A percentile compares a stretch with the other conserved stretches of the same genome.
Conservation (phyloP, 2,797 vertebrate genomes). For the Megalops cyprinoides region DNA sequence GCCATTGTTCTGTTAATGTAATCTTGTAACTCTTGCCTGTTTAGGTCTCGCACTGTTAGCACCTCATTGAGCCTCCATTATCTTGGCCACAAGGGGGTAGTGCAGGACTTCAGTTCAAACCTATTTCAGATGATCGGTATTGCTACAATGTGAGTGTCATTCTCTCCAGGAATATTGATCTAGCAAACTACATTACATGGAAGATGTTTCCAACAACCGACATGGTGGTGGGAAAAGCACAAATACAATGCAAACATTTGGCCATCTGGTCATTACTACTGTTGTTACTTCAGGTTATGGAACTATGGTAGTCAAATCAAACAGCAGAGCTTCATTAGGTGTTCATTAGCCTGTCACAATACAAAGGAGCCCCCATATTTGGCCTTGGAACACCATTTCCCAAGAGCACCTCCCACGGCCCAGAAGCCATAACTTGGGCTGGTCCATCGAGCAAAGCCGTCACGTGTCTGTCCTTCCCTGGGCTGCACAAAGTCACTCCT, state of each 20-base stretch:
- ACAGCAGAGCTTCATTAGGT: not conserved
- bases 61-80: not conserved
- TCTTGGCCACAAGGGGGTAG: conserved; percentile 25
- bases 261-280: no score
- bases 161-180: not conserved
- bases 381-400: not conserved
- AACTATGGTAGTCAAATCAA: not conserved
- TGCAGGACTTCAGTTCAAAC: not conserved
- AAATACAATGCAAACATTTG: not conserved
- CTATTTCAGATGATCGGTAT: no score
- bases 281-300: not conserved
- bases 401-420: not conserved
- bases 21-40: no score
- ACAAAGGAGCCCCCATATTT: not conserved
- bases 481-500: conserved; percentile 43
- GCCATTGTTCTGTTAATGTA: no score
- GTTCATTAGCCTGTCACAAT: not conserved
- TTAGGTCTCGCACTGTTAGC: not conserved
- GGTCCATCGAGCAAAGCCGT: not conserved
- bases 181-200: not conserved
- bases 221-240: not conserved
- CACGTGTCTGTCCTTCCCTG: conserved; percentile 1
- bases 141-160: not conserved
- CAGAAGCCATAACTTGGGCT: not conserved
- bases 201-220: conserved; percentile 16